Conservation (phyloP, 2,113 vertebrate species). For the Malurus elegans region DNA sequence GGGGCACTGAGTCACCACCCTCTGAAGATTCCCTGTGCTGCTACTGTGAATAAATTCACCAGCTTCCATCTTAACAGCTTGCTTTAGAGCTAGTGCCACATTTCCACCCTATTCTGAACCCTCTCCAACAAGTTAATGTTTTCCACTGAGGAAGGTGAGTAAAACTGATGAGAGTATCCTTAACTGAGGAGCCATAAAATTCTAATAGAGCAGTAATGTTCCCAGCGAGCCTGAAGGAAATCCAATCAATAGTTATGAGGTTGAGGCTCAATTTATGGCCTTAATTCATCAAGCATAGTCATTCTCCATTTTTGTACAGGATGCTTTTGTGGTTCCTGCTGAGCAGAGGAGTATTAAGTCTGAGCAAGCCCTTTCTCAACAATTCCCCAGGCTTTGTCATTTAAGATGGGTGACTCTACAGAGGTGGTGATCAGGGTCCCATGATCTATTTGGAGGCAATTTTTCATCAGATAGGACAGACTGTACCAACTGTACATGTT, state of each 20-base stretch:
- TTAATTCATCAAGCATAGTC: background rate
- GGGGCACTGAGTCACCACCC: background rate
- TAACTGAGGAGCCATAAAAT: slow-evolving; percentile 40
- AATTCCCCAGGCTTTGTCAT: background rate
- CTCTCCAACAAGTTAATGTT: slow-evolving; percentile 28
- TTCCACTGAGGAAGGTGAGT: slow-evolving; percentile 19
- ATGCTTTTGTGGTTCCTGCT: slow-evolving; percentile 17
- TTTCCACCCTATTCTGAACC: background rate
- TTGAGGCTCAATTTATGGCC: background rate
- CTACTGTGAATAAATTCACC: background rate
- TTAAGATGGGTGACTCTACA: background rate
- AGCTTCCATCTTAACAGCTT: background rate
- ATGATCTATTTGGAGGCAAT: background rate
- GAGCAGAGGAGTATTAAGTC: background rate
- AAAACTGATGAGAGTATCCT: slow-evolving; percentile 50
- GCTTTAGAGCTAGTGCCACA: background rate
- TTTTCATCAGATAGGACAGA: background rate
- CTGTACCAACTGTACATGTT: background rate
- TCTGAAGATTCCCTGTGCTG: background rate
- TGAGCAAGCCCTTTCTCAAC: background rate
- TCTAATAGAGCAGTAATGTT: slow-evolving; percentile 26
- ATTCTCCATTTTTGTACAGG: slow-evolving; percentile 13
- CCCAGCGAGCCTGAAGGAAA: background rate
- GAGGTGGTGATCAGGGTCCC: background rate
- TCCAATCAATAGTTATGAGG: background rate